Evolutionary conservation across 2,113 vertebrate species (phyloP).

Genomic region (Catharus fuscescens): DNA sequence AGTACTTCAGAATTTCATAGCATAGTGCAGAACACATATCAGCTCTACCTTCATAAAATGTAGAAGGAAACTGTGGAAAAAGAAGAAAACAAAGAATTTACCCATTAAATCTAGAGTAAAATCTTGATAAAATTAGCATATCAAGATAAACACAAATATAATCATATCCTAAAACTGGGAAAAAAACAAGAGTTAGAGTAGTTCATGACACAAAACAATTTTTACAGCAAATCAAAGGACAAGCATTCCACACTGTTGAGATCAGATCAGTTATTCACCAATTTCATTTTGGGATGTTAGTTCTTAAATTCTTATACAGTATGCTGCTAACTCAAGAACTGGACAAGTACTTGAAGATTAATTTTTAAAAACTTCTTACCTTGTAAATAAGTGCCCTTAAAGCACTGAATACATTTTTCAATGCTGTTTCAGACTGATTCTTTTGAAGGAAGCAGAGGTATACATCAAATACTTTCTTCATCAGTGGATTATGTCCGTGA

Average conservation of each 20-base stretch:
- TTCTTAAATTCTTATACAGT: not conserved
- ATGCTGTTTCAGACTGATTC: constrained; percentile 93
- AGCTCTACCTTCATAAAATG: constrained; percentile 94
- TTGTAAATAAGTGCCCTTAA: constrained; percentile 95
- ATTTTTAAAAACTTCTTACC: constrained; percentile 70
- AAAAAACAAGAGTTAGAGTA: not conserved
- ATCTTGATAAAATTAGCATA: not conserved
- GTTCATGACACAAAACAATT: not conserved
- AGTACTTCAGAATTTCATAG: constrained; percentile 97
- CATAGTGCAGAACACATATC: constrained; percentile 97
- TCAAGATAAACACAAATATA: not conserved
- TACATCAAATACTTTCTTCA: constrained; percentile 98
- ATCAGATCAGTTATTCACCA: not conserved
- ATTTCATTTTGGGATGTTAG: not conserved
- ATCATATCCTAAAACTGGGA: not conserved
- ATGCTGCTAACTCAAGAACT: not conserved
- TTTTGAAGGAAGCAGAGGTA: constrained; percentile 96
- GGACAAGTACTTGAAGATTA: not conserved
- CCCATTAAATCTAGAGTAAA: not conserved
- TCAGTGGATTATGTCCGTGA: constrained; percentile 94
- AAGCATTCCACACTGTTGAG: not conserved
- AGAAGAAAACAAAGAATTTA: not conserved
- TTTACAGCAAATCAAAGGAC: not conserved
- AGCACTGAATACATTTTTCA: constrained; percentile 94
- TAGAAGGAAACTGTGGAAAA: constrained; percentile 88